Evolutionary conservation across 2,797 vertebrate genomes (phyloP), one percentile per base, ranked within the genome.

Genomic region (Silurus lanzhouensis): DNA sequence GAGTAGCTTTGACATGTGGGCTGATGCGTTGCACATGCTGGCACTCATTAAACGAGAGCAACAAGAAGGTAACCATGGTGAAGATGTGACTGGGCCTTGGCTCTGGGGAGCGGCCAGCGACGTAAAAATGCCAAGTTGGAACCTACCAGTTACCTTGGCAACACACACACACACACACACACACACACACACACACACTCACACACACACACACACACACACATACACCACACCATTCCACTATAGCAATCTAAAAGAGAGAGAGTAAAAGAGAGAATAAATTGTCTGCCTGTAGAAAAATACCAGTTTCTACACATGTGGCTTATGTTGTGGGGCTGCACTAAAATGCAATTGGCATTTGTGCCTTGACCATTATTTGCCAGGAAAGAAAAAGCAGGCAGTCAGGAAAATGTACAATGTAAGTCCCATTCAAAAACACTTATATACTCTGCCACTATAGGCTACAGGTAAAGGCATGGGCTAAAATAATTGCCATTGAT

Each of bases 41-140:
- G 61, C 87, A 83, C 86, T 90, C 87, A 90, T 90, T 90, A 90
- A 85, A 88, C 64, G 25, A 77, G 81, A 88, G 86, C 83, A 86
- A 87, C 85, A 72, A 78, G 81, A 87, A 86, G 74, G 88, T 89
- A 88, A 87, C 90, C 87, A 89, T 89, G 90, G 88, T 85, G 90
- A 89, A 86, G 72, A 85, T 64, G 70, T 81, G 76, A 87, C 88
- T 88, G 66, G 84, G 84, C 78, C 88, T 88, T 68, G 84, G 86
- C 86, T 88, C 87, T 81, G 84, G 88, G 89, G 87, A 91, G 67
- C 17, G 38, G 80, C 81, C 85, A 83, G 75, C 71, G 52, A 85
- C 66, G 87, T 87, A 85, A 86, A 86, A 88, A 76, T 19, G 75
- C 72, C 79, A 67, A 63, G 76, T 86, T 89, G 82, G 86, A 86